A percentile compares a stretch with the other conserved stretches of the same genome.
Conservation (phyloP, 2,888 invertebrate species). For the Scotopteryx bipunctaria region DNA sequence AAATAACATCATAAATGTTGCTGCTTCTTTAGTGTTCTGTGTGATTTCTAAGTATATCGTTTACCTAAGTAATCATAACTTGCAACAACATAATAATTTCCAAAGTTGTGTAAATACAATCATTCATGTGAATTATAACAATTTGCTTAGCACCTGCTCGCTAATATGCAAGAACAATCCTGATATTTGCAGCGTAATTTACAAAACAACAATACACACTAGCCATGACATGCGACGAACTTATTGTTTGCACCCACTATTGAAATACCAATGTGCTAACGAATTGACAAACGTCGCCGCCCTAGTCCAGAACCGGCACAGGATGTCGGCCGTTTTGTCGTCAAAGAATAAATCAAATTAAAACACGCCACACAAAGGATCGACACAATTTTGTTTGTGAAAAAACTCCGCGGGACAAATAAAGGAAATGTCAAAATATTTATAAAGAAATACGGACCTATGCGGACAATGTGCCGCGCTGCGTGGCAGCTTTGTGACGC, state of each 20-base stretch:
- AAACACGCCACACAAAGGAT: conserved; percentile 74
- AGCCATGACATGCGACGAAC: conserved; percentile 52
- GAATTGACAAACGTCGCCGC: conserved; percentile 75
- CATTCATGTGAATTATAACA: conserved; percentile 19
- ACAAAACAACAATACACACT: conserved; percentile 51
- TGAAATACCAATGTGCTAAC: conserved; percentile 75
- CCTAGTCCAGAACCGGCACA: conserved; percentile 48
- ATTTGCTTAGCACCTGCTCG: conserved; percentile 27
- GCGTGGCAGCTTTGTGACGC: conserved; percentile 71
- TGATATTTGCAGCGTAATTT: conserved; percentile 56
- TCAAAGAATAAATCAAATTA: conserved; percentile 81
- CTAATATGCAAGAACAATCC: conserved; percentile 28
- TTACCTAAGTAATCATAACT: conserved; percentile 3
- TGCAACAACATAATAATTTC: conserved; percentile 5
- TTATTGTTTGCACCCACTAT: conserved; percentile 69
- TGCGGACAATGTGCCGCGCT: conserved; percentile 69
- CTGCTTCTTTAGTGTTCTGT: too few relatives aligned
- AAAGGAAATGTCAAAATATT: conserved; percentile 83
- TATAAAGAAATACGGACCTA: conserved; percentile 80
- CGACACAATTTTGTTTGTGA: conserved; percentile 76
- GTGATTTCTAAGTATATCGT: background rate
- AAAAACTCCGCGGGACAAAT: conserved; percentile 73
- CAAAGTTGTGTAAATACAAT: conserved; percentile 13
- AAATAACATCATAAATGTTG: too few relatives aligned
- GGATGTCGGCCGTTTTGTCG: conserved; percentile 75